A percentile compares a stretch with the other conserved stretches of the same genome.
Evolutionary conservation across 2,797 vertebrate genomes (phyloP).

Genomic region (Danionella dracula): DNA sequence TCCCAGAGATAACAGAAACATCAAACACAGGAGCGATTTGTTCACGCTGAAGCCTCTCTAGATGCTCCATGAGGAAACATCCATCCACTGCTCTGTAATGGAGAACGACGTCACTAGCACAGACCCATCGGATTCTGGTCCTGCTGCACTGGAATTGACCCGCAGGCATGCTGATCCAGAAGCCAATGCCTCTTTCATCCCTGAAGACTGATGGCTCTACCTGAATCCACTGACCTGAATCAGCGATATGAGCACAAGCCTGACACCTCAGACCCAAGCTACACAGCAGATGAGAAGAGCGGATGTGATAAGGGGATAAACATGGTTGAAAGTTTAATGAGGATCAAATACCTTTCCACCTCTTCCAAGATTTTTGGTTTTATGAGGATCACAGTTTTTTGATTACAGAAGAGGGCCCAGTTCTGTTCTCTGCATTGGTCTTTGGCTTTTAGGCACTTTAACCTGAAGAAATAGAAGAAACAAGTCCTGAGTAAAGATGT

Average conservation of each 20-base stretch:
- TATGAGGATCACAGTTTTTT: background rate
- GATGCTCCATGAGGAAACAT: background rate
- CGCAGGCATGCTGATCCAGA: background rate
- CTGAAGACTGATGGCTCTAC: background rate
- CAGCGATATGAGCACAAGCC: background rate
- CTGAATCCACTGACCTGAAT: background rate
- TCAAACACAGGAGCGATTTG: conserved; percentile 3
- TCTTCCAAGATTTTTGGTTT: background rate
- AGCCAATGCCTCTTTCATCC: background rate
- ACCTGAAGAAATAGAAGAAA: too few relatives aligned
- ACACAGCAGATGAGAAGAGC: background rate
- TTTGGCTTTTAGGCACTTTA: background rate
- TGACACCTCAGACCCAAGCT: background rate
- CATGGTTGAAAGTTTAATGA: too few relatives aligned
- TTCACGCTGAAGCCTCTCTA: conserved; percentile 1
- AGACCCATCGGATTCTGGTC: conserved; percentile 11
- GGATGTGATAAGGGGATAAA: too few relatives aligned
- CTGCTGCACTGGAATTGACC: conserved; percentile 2
- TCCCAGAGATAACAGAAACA: background rate
- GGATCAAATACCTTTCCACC: background rate
- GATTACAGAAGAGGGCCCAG: background rate
- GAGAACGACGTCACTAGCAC: background rate
- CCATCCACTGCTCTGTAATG: background rate
- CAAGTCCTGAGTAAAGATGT: too few relatives aligned
- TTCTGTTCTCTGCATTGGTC: background rate